Conservation (phyloP, 2,888 invertebrate genomes). For the Harpalus rufipes region DNA sequence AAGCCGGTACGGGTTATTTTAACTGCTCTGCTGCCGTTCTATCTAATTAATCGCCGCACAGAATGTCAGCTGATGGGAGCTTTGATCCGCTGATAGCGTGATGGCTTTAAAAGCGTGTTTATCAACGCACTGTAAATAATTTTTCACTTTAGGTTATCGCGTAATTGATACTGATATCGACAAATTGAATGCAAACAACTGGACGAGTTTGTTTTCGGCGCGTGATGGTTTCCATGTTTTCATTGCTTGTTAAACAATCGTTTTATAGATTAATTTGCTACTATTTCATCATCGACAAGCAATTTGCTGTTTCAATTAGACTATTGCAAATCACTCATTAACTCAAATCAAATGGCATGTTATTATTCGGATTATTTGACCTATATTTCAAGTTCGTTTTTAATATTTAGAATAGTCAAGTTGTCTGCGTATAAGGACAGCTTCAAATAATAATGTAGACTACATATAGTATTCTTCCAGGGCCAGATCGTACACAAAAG, state of each 20-base stretch:
- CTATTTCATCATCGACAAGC: background rate
- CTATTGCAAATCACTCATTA: background rate
- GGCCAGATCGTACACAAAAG: too few species aligned
- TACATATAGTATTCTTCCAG: too few species aligned
- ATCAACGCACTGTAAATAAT: conserved; percentile 2
- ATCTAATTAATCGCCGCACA: conserved; percentile 1
- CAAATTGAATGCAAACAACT: conserved; percentile 6
- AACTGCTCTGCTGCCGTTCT: background rate
- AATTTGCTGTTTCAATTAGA: conserved; percentile 2
- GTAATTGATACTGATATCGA: background rate
- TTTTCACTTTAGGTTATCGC: conserved; percentile 5
- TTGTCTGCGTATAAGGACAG: too few species aligned
- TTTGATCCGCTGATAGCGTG: conserved; percentile 1
- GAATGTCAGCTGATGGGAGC: background rate
- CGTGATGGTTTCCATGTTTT: background rate
- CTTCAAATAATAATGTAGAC: too few species aligned
- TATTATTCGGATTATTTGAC: background rate
- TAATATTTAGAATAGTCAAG: too few species aligned
- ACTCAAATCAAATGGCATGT: background rate
- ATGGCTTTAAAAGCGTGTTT: conserved; percentile 2
- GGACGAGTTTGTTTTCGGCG: background rate
- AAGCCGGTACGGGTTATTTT: background rate
- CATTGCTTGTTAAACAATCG: conserved; percentile 1
- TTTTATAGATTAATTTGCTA: background rate
- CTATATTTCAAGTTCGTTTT: too few species aligned